phyloP scores from a whole-genome alignment of 2,888 invertebrate species.

The Oxystoma pomonae region DNA sequence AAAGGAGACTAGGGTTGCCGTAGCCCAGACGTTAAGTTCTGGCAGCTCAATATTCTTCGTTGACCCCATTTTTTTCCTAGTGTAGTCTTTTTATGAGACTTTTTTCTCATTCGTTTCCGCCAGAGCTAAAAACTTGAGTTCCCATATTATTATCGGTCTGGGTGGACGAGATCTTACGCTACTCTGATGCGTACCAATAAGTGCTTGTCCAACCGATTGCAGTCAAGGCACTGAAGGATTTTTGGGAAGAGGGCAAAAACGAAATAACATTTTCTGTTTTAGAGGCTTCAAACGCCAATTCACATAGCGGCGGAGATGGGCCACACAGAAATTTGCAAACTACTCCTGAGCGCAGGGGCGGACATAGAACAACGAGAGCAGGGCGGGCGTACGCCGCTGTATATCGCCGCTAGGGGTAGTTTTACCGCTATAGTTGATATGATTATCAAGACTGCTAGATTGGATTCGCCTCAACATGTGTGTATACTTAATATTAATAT shows the following conservation, averaged over 20 bases:
- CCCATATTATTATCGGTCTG: no score
- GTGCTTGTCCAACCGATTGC: slow-evolving; percentile 1
- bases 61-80: no score
- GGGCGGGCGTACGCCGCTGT: slow-evolving; percentile 66
- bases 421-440: slow-evolving; percentile 80
- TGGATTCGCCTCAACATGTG: slow-evolving; percentile 62
- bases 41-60: no score
- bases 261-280: no score
- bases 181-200: no score
- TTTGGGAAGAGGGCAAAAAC: no score
- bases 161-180: background rate
- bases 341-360: slow-evolving; percentile 60
- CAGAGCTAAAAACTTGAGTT: no score
- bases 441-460: slow-evolving; percentile 70
- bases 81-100: no score
- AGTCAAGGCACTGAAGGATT: background rate
- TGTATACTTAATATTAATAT: no score
- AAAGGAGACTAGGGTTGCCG: no score
- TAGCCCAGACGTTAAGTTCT: no score
- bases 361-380: slow-evolving; percentile 62
- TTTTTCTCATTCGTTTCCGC: no score
- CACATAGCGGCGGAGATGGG: slow-evolving; percentile 75
- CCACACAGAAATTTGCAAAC: slow-evolving; percentile 59
- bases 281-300: slow-evolving; percentile 73
- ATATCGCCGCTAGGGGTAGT: slow-evolving; percentile 75